These are phyloP conservation scores for Sycophaga agraensis DNA, from an alignment of 1,140 invertebrate genomes.

Conservation along the genomic window DNA sequence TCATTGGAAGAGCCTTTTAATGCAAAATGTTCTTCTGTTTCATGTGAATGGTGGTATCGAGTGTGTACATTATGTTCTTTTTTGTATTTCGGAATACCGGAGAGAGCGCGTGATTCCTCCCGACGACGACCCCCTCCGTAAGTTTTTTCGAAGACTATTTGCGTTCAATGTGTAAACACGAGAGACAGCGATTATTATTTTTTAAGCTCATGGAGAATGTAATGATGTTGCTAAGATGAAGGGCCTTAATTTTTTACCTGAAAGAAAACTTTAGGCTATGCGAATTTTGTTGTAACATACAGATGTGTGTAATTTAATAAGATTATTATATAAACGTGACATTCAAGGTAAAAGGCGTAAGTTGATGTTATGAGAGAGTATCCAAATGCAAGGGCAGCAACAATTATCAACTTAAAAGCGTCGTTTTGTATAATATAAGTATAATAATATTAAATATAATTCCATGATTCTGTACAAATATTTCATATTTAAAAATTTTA, in stretches of 20 bases:
- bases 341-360: constrained; percentile 9
- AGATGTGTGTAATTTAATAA: constrained; percentile 12
- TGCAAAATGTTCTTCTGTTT: constrained; percentile 23
- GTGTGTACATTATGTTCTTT: constrained; percentile 18
- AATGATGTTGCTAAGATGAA: constrained; percentile 12
- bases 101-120: background rate
- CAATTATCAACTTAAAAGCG: background rate
- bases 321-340: constrained; percentile 6
- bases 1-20: constrained; percentile 25
- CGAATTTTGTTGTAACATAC: constrained; percentile 22
- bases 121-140: too few relatives aligned
- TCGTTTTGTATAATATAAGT: constrained; percentile 19
- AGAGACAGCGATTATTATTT: constrained; percentile 1
- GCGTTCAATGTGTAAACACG: background rate
- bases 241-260: constrained; percentile 24
- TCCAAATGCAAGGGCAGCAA: constrained; percentile 4
- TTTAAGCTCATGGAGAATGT: constrained; percentile 3
- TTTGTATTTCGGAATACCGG: constrained; percentile 20
- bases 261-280: constrained; percentile 15
- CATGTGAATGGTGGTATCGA: constrained; percentile 10
- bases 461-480: constrained; percentile 25
- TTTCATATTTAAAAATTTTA: constrained; percentile 17
- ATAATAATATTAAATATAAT: constrained; percentile 26
- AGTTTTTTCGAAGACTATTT: constrained; percentile 19
- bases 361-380: background rate